Base-by-base conservation (phyloP, 2,888 invertebrate species). In the Tromatobia lineatoria region DNA sequence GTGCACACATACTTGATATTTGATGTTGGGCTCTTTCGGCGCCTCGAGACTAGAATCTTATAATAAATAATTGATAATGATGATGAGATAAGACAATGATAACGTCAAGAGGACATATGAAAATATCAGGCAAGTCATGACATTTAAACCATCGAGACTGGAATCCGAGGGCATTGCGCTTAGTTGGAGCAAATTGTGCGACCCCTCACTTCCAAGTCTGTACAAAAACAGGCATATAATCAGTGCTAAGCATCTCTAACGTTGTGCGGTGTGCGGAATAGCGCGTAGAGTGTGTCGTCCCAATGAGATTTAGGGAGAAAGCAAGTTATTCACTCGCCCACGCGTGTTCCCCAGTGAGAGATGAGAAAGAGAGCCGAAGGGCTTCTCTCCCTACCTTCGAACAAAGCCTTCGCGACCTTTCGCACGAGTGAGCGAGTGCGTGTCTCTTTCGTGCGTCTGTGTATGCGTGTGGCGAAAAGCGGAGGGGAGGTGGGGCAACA, bases 311-410 rank as follows among this genome's bases (percentile, higher is more conserved):
- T 73, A 73, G 73, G 67, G 77, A 38, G 67, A 47, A 52, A 70
- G 74, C 59, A 77, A 78, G 61, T 79, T 78, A 78, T 69, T 38
- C 57, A 74, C 77, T 81, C 84, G 69, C 81, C 81, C 74, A 42
- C 81, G 76, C 73, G 50, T 47, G 71, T 70, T 29, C 67, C 81
- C 67, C 66, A 59, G 73, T 76, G 18, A 13, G 57, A 66, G 2
- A 29, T 2, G 29, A 29, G 29, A 29, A 29, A 29, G 29, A 13
- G 59, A 69, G 57, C 74, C 67, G 57, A 38, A 75, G 59, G 57
- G 50, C 70, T 70, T 69, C 64, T 57, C 74, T 66, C 42, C 52
- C 81, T 64, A 61, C 52, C 64, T 61, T 57, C 42, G 23, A 54
- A 13, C 15, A 23, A n/a, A 45, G 20, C 79, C 38, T 54, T 47